Percentiles rank a stretch among this genome's conserved stretches.
phyloP scores from a whole-genome alignment of 2,888 invertebrate genomes.

The Meiosimyza decipiens region DNA sequence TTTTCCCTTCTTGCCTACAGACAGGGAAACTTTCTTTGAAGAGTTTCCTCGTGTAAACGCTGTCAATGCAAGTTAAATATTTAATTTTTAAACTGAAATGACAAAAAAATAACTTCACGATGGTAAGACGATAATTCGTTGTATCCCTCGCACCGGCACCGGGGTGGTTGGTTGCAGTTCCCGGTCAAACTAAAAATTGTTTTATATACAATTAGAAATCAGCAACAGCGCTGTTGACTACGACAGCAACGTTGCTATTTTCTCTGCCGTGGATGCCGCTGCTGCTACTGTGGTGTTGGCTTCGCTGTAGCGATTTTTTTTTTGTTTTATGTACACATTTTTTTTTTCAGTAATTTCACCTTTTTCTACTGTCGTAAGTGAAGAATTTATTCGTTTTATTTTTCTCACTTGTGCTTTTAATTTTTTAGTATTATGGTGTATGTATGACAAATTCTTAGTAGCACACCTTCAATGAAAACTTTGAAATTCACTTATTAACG shows the following conservation, averaged over 20 bases:
- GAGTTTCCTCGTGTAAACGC: too few species aligned
- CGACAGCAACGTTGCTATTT: not conserved
- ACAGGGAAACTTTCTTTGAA: too few species aligned
- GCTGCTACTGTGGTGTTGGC: not conserved
- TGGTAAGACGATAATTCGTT: too few species aligned
- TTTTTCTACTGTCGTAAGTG: not conserved
- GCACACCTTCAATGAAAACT: conserved; percentile 4
- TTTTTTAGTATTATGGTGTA: not conserved
- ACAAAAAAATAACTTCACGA: too few species aligned
- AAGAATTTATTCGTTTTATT: conserved; percentile 7
- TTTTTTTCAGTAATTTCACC: not conserved
- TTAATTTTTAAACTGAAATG: too few species aligned
- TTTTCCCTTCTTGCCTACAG: too few species aligned
- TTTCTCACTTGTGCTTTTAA: not conserved
- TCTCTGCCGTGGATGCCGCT: not conserved
- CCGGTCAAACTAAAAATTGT: too few species aligned
- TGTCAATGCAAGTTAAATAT: too few species aligned
- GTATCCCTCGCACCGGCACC: too few species aligned
- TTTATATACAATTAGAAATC: not conserved
- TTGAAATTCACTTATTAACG: not conserved
- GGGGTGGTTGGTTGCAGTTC: too few species aligned
- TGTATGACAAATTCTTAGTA: not conserved
- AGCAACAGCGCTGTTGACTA: not conserved
- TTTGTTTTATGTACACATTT: conserved; percentile 8
- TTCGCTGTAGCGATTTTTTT: not conserved